Evolutionary conservation across 2,888 invertebrate genomes (phyloP).

Genomic region (Acleris laterana): DNA sequence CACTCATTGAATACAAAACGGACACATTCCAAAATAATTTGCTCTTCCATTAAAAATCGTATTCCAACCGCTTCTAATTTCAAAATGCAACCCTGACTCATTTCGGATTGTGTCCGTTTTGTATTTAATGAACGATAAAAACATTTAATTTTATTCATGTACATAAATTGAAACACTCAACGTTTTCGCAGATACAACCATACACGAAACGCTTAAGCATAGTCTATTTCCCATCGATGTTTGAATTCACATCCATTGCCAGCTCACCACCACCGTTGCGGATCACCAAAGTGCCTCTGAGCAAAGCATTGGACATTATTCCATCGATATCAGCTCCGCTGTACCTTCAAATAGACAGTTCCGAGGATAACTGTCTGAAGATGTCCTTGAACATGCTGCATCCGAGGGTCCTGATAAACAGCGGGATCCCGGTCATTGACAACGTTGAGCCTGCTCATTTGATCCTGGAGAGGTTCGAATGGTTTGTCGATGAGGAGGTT

Average conservation of each 20-base stretch:
- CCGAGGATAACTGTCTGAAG: constrained; percentile 56
- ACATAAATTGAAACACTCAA: neutral
- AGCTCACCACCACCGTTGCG: constrained; percentile 56
- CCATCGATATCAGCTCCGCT: constrained; percentile 65
- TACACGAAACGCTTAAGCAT: constrained; percentile 48
- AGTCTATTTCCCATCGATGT: constrained; percentile 65
- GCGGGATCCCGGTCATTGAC: constrained; percentile 56
- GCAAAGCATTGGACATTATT: constrained; percentile 54
- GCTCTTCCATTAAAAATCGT: no score
- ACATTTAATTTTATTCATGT: no score
- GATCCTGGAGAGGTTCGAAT: constrained; percentile 67
- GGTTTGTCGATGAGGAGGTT: constrained; percentile 62
- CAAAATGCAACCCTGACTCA: no score
- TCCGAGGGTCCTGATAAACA: constrained; percentile 64
- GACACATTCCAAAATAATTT: no score
- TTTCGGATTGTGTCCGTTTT: no score
- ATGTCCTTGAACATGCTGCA: constrained; percentile 62
- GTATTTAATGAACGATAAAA: no score
- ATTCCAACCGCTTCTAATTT: no score
- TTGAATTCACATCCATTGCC: constrained; percentile 59
- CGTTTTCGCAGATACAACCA: constrained; percentile 40
- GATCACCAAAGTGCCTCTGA: constrained; percentile 50
- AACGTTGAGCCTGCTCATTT: constrained; percentile 66
- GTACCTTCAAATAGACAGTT: constrained; percentile 72
- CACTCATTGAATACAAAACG: no score